A percentile compares a stretch with the other conserved stretches of the same genome.
phyloP scores from a whole-genome alignment of 2,888 invertebrate species.

The Beris morrisii region DNA sequence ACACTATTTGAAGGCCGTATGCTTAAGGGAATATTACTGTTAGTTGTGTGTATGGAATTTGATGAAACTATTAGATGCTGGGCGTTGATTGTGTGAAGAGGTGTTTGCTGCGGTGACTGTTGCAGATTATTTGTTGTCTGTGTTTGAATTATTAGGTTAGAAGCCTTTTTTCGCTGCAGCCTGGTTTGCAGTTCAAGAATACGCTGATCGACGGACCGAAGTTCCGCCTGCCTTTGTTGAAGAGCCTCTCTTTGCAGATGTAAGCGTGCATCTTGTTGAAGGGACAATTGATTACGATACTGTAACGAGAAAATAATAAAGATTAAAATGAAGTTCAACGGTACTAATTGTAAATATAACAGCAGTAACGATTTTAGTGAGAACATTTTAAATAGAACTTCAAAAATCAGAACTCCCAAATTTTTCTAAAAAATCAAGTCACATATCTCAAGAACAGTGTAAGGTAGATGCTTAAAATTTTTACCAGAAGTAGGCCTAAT shows the following conservation, averaged over 20 bases:
- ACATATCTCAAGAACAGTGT: too few species aligned
- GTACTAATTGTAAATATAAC: too few species aligned
- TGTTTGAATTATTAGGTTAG: slow-evolving; percentile 71
- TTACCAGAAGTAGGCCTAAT: too few species aligned
- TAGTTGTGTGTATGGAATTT: slow-evolving; percentile 18
- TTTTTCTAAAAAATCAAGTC: too few species aligned
- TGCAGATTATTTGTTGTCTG: slow-evolving; percentile 43
- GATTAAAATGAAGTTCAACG: too few species aligned
- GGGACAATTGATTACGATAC: slow-evolving; percentile 95
- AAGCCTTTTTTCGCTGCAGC: slow-evolving; percentile 81
- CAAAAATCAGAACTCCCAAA: too few species aligned
- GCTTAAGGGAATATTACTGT: slow-evolving; percentile 40
- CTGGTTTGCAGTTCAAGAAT: slow-evolving; percentile 93
- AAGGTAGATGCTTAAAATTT: too few species aligned
- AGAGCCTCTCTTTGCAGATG: slow-evolving; percentile 87
- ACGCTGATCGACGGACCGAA: slow-evolving; percentile 87
- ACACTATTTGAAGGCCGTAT: slow-evolving; percentile 47
- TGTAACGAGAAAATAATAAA: slow-evolving; percentile 51
- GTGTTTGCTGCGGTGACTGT: slow-evolving; percentile 39
- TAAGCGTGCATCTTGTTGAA: slow-evolving; percentile 89
- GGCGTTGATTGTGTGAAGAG: slow-evolving; percentile 16
- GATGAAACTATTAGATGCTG: slow-evolving; percentile 26
- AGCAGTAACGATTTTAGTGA: too few species aligned
- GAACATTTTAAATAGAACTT: too few species aligned
- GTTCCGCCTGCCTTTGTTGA: slow-evolving; percentile 86